Conservation (phyloP, 2,797 vertebrate species). For the Sebastes cheni region DNA sequence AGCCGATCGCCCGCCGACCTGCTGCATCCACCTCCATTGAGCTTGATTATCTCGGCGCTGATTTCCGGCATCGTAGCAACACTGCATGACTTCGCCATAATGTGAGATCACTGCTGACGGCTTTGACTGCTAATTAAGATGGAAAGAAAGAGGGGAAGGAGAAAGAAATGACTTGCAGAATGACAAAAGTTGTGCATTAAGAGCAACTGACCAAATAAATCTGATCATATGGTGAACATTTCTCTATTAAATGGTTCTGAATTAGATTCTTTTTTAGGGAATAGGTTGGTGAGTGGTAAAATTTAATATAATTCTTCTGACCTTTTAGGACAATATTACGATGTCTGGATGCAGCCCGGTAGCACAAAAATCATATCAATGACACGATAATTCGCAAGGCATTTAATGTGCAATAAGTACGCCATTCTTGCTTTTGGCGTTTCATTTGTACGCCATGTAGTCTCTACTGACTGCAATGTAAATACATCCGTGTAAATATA, state of each 20-base stretch:
- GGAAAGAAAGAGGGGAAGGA: neutral
- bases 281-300: neutral
- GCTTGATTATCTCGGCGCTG: slow-evolving; percentile 55
- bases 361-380: too few species aligned
- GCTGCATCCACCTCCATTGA: slow-evolving; percentile 39
- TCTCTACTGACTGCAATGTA: too few species aligned
- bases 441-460: too few species aligned
- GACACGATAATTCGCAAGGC: too few species aligned
- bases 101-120: slow-evolving; percentile 24
- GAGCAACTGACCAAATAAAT: neutral
- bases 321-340: neutral
- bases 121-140: slow-evolving; percentile 54
- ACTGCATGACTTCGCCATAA: slow-evolving; percentile 21
- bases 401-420: too few species aligned
- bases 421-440: too few species aligned
- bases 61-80: slow-evolving; percentile 34
- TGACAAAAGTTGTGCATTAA: neutral
- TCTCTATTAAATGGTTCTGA: neutral
- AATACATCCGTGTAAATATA: too few species aligned
- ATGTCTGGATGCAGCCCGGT: too few species aligned
- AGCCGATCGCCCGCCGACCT: slow-evolving; percentile 39
- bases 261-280: neutral
- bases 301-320: neutral
- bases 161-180: neutral
- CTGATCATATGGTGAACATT: neutral